Base-by-base conservation (phyloP, 2,113 vertebrate genomes). In the Clarias magur region DNA sequence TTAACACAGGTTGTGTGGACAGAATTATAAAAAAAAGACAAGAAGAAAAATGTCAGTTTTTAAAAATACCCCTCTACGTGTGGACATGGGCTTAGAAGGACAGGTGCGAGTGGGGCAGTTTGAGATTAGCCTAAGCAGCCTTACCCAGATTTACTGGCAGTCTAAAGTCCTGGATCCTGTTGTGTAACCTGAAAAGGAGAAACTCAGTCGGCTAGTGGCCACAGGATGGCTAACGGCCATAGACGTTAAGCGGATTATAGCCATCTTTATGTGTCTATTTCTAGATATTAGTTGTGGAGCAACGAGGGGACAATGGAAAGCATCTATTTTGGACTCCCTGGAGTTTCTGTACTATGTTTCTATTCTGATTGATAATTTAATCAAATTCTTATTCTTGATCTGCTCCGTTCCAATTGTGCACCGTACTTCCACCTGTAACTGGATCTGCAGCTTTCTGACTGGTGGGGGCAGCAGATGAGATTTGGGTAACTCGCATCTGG, bases 91-190 rank as follows among this genome's bases (percentile, higher is more conserved):
- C 7, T 38, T 82, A 93, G 90, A 92, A 91, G 93, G 90, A 91
- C 92, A 93, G 89, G 88, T 90, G 84, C 88, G 90, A 65, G 54
- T 89, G 91, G 91, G 88, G 88, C 91, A 91, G 88, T 88, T 93
- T 83, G 88, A 93, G 94, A 94, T 96, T 94, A 94, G 92, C 90
- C 90, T 94, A 94, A 95, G 94, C 92, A 89, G 92, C 82, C 90
- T 95, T 94, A 94, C 89, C 80, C 88, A 76, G 80, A 86, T 70
- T 91, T 83, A 87, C 85, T 90, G 89, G 84, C 87, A 82, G 80
- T 91, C 89, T 92, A 89, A 91, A 87, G 87, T 87, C 89, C 90
- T 76, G 86, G 62, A 73, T 86, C 80, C 75, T 25, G 65, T 95
- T 95, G 91, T 63, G 34, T 94, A 95, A 95, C 86, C 76, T 75